Base-by-base conservation (phyloP, 2,888 invertebrate species). In the Lissonota sp. region DNA sequence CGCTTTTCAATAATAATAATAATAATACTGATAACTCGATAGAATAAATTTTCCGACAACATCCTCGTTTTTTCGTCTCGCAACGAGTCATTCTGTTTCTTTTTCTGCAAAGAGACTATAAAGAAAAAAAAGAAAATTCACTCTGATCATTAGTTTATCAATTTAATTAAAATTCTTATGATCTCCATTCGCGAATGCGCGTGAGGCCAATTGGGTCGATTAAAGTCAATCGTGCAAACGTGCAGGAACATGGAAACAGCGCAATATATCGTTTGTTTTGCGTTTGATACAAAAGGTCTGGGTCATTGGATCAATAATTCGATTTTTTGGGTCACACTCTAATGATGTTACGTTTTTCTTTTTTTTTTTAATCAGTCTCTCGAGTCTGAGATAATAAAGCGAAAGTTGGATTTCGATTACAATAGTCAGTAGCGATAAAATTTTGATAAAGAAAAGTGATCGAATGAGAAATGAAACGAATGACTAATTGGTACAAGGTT, bases 401-500 rank as follows among this genome's bases (percentile, higher is more conserved):
- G 26, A 26, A 26, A 26, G 26, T 26, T 26, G 26, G 3, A 26
- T 26, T 26, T 26, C 26, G 26, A 26, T 26, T 26, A 3, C 26
- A 26, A 26, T 2, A 26, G 1, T 26, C 26, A 26, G 26, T 2
- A 10, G 10, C 10, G 6, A 14, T 14, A 14, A 53, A 53, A 53
- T 53, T 16, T 6, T 14, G 46, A 63, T 62, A 14, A 72, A 51
- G 44, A 44, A 44, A 44, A 44, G 44, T 8, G 16, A 3, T 7
- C 53, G 16, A 63, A 42, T 26, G 53, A 53, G 16, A 1, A 63
- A 63, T 53, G 14, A 72, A 51, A 53, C 40, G 26, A 8, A 14
- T 46, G 37, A 57, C n/a, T n/a, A 14, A 46, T 16, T 6, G 72
- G 53, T 71, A 37, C 71, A 71, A 71, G 62, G 71, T 71, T 5